A percentile compares a stretch with the other conserved stretches of the same genome.
Conservation (phyloP, 2,797 vertebrate species). For the Tauraco hartlaubi region DNA sequence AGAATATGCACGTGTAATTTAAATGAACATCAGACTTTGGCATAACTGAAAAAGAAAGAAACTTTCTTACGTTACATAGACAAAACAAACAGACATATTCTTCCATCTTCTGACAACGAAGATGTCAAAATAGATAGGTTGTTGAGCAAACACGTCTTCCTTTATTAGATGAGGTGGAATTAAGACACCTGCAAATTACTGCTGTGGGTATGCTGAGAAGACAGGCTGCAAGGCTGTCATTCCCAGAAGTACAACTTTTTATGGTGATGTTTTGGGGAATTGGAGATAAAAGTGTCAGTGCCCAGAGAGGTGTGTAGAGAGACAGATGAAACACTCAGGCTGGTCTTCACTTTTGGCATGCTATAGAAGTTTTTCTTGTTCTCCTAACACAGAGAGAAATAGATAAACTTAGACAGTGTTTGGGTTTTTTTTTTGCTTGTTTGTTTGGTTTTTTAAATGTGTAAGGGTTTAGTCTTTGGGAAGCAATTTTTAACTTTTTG, state of each 20-base stretch:
- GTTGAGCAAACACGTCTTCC: constrained; percentile 72
- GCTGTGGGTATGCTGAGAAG: constrained; percentile 56
- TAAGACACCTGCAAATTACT: constrained; percentile 72
- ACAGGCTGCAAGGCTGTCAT: constrained; percentile 20
- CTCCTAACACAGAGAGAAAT: not conserved
- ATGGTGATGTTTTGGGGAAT: constrained; percentile 36
- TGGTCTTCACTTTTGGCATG: not conserved
- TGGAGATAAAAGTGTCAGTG: constrained; percentile 46
- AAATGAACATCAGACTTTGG: constrained; percentile 64
- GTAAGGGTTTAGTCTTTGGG: not conserved
- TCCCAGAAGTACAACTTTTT: constrained; percentile 41
- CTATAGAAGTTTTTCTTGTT: not conserved
- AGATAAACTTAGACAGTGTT: not conserved
- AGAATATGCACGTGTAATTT: constrained; percentile 37
- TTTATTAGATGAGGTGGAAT: constrained; percentile 71
- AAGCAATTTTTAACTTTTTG: not conserved
- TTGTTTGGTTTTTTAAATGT: not conserved
- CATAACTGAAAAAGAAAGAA: constrained; percentile 67
- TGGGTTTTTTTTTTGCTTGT: not conserved
- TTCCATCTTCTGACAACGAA: constrained; percentile 43
- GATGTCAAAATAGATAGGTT: constrained; percentile 75
- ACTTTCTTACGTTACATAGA: constrained; percentile 24
- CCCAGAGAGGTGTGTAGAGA: not conserved
- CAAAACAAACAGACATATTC: constrained; percentile 48
- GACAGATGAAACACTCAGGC: not conserved